A percentile compares a stretch with the other conserved stretches of the same genome.
phyloP scores from a whole-genome alignment of 2,888 invertebrate genomes.

The Acanthosepion pharaonis region DNA sequence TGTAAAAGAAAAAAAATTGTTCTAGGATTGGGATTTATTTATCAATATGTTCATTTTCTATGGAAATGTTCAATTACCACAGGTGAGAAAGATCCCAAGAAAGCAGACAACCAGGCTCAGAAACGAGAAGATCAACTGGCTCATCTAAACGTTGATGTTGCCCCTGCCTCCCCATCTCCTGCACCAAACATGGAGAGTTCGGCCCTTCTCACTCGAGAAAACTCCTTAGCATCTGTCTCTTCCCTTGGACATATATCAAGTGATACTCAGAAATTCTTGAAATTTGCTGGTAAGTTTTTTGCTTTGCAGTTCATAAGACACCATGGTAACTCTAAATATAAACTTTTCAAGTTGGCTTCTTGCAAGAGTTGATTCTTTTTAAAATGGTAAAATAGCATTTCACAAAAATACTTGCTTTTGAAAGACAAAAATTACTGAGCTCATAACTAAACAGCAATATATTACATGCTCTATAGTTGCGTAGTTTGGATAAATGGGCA shows the following conservation, averaged over 20 bases:
- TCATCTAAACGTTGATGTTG: slow-evolving; percentile 73
- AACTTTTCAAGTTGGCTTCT: too few relatives aligned
- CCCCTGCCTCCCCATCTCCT: slow-evolving; percentile 68
- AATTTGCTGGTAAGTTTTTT: slow-evolving; percentile 81
- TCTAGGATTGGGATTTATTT: too few relatives aligned
- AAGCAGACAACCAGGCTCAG: slow-evolving; percentile 57
- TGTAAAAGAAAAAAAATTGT: too few relatives aligned
- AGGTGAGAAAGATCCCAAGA: slow-evolving; percentile 69
- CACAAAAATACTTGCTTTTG: too few relatives aligned
- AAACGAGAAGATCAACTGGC: slow-evolving; percentile 76
- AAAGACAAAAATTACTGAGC: too few relatives aligned
- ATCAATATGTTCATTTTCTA: neutral
- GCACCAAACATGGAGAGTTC: slow-evolving; percentile 52
- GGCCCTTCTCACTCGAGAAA: slow-evolving; percentile 62
- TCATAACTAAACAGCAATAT: too few relatives aligned
- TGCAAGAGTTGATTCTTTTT: neutral
- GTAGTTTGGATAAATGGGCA: too few relatives aligned
- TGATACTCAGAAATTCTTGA: slow-evolving; percentile 85
- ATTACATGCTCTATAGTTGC: too few relatives aligned
- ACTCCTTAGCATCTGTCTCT: slow-evolving; percentile 63
- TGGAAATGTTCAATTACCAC: slow-evolving; percentile 42
- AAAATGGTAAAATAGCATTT: neutral
- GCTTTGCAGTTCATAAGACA: neutral
- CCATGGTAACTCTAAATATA: too few relatives aligned
- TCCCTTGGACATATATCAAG: slow-evolving; percentile 74